These are phyloP conservation scores for Coregonus suidteri DNA, from an alignment of 2,797 vertebrate species.

Conservation along the genomic window DNA sequence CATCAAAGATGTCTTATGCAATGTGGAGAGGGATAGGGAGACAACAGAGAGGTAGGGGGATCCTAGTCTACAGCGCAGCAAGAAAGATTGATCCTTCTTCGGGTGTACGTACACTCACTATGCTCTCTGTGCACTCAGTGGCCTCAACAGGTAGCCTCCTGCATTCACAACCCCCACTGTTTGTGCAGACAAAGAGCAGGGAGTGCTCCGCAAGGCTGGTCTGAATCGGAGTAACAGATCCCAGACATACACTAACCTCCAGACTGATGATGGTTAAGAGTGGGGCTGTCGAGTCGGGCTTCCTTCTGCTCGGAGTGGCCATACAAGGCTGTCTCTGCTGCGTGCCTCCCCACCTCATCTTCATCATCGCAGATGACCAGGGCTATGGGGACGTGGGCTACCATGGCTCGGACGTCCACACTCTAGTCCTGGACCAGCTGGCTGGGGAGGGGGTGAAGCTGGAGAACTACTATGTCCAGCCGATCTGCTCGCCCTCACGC, in stretches of 20 bases:
- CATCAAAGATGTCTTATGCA: constrained; percentile 24
- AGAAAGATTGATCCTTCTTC: no score
- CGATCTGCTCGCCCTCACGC: constrained; percentile 93
- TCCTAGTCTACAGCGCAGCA: no score
- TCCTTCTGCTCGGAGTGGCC: constrained; percentile 72
- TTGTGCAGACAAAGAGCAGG: constrained; percentile 11
- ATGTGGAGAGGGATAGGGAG: constrained; percentile 24
- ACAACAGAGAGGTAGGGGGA: constrained; percentile 18
- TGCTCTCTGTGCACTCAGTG: neutral
- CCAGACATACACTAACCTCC: neutral
- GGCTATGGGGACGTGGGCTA: constrained; percentile 92
- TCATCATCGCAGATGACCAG: constrained; percentile 93
- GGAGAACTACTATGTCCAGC: constrained; percentile 96
- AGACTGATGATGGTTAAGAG: constrained; percentile 56
- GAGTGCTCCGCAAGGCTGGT: neutral
- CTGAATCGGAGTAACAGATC: neutral
- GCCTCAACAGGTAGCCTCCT: constrained; percentile 24
- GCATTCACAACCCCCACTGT: constrained; percentile 23
- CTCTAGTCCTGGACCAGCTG: constrained; percentile 85
- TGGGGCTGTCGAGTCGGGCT: constrained; percentile 52
- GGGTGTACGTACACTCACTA: neutral
- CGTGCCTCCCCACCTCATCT: constrained; percentile 85
- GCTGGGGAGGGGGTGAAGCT: constrained; percentile 90
- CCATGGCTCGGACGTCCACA: constrained; percentile 90
- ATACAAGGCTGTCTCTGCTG: constrained; percentile 73